Base-by-base conservation (phyloP, 2,888 invertebrate species). In the Hydrotaea diabolus region DNA sequence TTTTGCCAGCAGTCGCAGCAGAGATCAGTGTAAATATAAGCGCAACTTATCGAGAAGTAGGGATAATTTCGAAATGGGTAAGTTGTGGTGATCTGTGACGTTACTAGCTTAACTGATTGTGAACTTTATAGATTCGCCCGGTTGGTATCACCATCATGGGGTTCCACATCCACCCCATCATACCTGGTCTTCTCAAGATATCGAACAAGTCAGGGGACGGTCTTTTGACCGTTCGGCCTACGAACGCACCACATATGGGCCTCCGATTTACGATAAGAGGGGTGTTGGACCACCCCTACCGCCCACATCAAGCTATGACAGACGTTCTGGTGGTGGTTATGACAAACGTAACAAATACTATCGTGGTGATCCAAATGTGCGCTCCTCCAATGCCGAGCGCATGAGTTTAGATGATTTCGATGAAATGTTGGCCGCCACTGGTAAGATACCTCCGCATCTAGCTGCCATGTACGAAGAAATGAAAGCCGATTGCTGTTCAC, bases 151-250 rank as follows among this genome's bases (percentile, higher is more conserved):
- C 80, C 85, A 86, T 78, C 79, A 82, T 49, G 79, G 69, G 13
- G 17, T 69, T n/a, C 79, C 79, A 36, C 89, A 90, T 75, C 88
- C 89, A 43, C 87, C 90, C 0, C 92, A 92, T 83, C 91, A 91
- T 83, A 91, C 91, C 73, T 92, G 92, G 92, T 92, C 92, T 4
- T 92, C 92, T 15, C 91, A 92, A 69, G 92, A 92, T 81, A 92
- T 92, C 0, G 92, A 92, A 79, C 90, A 91, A 31, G 90, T 90
- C 1, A 87, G 90, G 36, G 85, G 87, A n/a, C 89, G 92, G 1
- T 88, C 90, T 23, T 93, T 93, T 69, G 93, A 93, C 81, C 91
- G 93, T 36, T 89, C 91, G 36, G 89, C 91, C 59, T 93, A 92
- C 76, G 93, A 93, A 82, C 88, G 92, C 43, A 91, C 91, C 19